Percentiles rank a stretch among this genome's conserved stretches.
Conservation (phyloP, 1,140 invertebrate genomes). For the Lucilia sericata region DNA sequence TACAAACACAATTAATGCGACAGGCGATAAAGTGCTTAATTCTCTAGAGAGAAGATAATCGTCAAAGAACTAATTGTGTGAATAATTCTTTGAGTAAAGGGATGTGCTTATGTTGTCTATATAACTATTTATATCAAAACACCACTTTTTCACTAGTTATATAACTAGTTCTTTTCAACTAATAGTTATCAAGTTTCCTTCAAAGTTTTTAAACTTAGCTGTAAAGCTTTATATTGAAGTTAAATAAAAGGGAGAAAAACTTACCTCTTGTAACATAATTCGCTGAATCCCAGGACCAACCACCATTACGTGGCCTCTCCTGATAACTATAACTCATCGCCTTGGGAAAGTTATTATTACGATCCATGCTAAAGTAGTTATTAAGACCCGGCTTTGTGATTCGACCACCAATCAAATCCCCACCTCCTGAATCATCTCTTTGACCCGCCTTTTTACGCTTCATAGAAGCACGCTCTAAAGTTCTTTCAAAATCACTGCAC, state of each 20-base stretch:
- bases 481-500: constrained; percentile 81
- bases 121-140: no score
- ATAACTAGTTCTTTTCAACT: no score
- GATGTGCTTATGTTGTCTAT: no score
- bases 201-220: no score
- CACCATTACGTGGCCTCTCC: background rate
- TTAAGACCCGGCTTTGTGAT: constrained; percentile 21
- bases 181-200: no score
- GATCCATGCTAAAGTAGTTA: constrained; percentile 53
- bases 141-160: no score
- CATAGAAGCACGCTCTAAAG: constrained; percentile 71
- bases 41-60: no score
- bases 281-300: background rate
- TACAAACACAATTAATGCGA: no score
- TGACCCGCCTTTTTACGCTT: constrained; percentile 52
- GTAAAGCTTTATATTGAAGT: no score
- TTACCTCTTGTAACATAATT: background rate
- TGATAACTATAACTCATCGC: constrained; percentile 35
- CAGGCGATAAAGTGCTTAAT: no score
- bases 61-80: no score
- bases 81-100: no score
- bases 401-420: constrained; percentile 3
- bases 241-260: background rate
- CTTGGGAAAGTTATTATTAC: constrained; percentile 57
- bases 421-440: constrained; percentile 27